These are phyloP conservation scores for Acanthurus lineatus DNA, from an alignment of 2,797 vertebrate species.

Conservation along the genomic window DNA sequence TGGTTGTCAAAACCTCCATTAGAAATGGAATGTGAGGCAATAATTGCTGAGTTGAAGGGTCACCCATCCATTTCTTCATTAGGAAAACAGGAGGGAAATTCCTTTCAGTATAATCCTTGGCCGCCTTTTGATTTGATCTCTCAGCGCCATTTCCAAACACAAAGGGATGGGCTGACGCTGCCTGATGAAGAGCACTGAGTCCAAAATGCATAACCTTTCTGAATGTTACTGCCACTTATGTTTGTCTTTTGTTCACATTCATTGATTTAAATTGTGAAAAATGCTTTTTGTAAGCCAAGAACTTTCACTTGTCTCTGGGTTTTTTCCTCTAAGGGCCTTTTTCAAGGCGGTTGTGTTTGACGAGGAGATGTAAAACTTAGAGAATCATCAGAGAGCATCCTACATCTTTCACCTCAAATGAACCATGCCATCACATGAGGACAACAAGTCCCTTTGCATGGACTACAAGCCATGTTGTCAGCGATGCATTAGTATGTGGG, in stretches of 20 bases:
- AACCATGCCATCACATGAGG: constrained; percentile 36
- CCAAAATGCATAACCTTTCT: background rate
- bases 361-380: background rate
- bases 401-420: constrained; percentile 55
- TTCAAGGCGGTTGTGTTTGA: constrained; percentile 1
- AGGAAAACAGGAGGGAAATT: constrained; percentile 40
- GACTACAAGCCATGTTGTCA: constrained; percentile 50
- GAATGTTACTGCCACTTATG: constrained; percentile 14
- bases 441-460: constrained; percentile 30
- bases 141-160: constrained; percentile 42
- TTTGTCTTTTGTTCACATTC: constrained; percentile 30
- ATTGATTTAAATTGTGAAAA: constrained; percentile 16
- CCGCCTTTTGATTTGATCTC: constrained; percentile 54
- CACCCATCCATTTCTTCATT: constrained; percentile 51
- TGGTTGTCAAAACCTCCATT: constrained; percentile 69
- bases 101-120: constrained; percentile 61
- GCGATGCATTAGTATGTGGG: constrained; percentile 72
- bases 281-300: constrained; percentile 18
- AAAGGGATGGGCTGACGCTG: constrained; percentile 18
- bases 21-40: constrained; percentile 55
- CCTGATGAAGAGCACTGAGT: constrained; percentile 25
- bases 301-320: background rate
- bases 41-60: constrained; percentile 69
- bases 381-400: constrained; percentile 9
- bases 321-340: background rate